phyloP scores from a whole-genome alignment of 30 jellyfish, hydroid and myxozoan species.

The Cassiopea andromeda region DNA sequence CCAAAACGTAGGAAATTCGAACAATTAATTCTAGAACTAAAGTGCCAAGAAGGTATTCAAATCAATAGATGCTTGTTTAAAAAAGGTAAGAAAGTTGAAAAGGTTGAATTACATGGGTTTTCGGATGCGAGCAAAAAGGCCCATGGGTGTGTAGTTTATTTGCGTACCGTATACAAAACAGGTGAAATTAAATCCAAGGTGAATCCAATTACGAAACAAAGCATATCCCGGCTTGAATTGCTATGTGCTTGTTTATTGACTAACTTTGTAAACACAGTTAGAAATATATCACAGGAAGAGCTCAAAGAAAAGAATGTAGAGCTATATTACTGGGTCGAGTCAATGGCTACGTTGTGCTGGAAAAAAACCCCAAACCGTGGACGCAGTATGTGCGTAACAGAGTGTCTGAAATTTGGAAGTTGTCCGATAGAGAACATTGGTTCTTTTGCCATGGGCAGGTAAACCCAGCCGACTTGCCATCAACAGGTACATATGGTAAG shows the following conservation, averaged over 20 bases:
- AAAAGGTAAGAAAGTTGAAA: constrained; percentile 13
- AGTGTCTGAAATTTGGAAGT: constrained; percentile 26
- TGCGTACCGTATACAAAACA: constrained; percentile 10
- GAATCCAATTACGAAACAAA: constrained; percentile 50
- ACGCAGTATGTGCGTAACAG: constrained; percentile 53
- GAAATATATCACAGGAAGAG: constrained; percentile 35
- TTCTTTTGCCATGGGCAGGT: constrained; percentile 5
- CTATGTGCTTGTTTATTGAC: constrained; percentile 50
- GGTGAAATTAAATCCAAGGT: constrained; percentile 43
- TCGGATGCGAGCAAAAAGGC: constrained; percentile 70
- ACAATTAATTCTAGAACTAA: background rate
- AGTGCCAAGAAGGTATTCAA: constrained; percentile 14
- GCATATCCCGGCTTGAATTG: constrained; percentile 51
- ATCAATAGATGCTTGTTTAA: background rate
- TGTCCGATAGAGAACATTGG: constrained; percentile 28
- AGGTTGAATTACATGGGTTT: constrained; percentile 46
- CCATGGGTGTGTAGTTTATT: constrained; percentile 40
- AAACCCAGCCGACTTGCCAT: constrained; percentile 54
- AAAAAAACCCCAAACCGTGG: constrained; percentile 61
- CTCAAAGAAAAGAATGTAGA: constrained; percentile 20
- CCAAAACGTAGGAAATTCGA: constrained; percentile 7
- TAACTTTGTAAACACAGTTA: constrained; percentile 23
- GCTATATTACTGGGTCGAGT: constrained; percentile 54
- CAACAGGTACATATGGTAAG: constrained; percentile 31
- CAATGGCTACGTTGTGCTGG: constrained; percentile 54